Base-by-base conservation (phyloP, 2,113 vertebrate species). In the Cepphus grylle region DNA sequence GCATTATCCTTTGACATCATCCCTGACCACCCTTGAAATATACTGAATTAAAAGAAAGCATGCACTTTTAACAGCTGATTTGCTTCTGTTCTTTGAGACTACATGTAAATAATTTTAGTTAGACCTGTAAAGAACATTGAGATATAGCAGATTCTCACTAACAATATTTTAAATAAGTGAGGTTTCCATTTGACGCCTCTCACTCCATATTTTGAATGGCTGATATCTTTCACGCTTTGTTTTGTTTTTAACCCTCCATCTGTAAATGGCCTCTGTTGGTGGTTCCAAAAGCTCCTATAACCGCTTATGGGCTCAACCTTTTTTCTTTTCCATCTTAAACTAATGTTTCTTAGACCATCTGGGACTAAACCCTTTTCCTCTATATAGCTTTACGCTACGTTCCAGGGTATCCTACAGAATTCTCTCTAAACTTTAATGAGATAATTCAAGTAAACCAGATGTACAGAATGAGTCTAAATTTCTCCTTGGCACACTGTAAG, bases 231-330 rank as follows among this genome's bases (percentile, higher is more conserved):
- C 43, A 72, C 4, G 17, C 2, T 61, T 29, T 36, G 3, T 32
- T 71, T 65, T 30, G 15, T 8, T 92, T 82, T 71, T 71, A 86
- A 43, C 8, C 72, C 9, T 49, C 9, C 7, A 29, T 34, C 9
- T 32, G 2, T 32, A 76, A 70, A 15, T 25, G 13, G 15, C 7
- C 32, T 53, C 47, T 32, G 21, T 30, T 42, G 12, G 16, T 53
- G 11, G 26, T 53, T 86, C 52, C n/a, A 36, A 49, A 76, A 42
- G 15, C 12, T n/a, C 25, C 55, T 61, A 59, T 25, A 27, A 34
- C 23, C 2, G 3, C 11, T 78, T 61, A 45, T 6, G 6, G 7
- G 12, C 40, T 82, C 18, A 50, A 15, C 0, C 3, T 45, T n/a
- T 62, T 67, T 53, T 29, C 5, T 73, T 63, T 42, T 34, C 29